These are phyloP conservation scores for Druon quercuslanigerum DNA, from an alignment of 1,140 invertebrate genomes.

Conservation along the genomic window DNA sequence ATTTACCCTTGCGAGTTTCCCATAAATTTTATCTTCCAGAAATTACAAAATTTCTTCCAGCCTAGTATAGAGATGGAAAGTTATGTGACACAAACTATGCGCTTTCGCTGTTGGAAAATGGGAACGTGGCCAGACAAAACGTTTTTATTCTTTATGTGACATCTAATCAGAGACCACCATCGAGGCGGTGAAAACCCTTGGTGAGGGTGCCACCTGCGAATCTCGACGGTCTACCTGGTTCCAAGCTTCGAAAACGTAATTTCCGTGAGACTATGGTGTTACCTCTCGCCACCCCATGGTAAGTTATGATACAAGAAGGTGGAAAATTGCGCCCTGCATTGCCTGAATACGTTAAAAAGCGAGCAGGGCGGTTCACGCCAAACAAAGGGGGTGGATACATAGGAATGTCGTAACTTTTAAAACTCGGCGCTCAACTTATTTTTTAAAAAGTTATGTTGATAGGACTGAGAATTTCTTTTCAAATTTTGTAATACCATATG, in stretches of 20 bases:
- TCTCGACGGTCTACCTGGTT: background rate
- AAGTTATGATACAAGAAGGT: conserved; percentile 59
- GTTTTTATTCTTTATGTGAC: conserved; percentile 67
- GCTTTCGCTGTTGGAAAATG: conserved; percentile 58
- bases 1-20: conserved; percentile 34
- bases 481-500: conserved; percentile 5
- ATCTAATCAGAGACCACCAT: conserved; percentile 55
- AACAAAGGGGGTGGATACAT: conserved; percentile 45
- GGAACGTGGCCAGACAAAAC: conserved; percentile 53
- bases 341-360: conserved; percentile 45
- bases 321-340: conserved; percentile 26
- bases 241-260: background rate
- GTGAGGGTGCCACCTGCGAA: background rate
- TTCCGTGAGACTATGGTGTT: conserved; percentile 37
- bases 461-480: background rate
- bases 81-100: conserved; percentile 58
- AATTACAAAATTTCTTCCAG: conserved; percentile 45
- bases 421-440: background rate
- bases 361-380: conserved; percentile 47
- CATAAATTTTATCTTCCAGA: conserved; percentile 37
- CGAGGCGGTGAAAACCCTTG: conserved; percentile 24
- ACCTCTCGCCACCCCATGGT: conserved; percentile 36
- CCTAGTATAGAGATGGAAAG: conserved; percentile 41
- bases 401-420: conserved; percentile 1
- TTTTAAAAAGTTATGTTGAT: conserved; percentile 6